phyloP scores from a whole-genome alignment of 2,797 vertebrate species.

The Gorsachius magnificus region DNA sequence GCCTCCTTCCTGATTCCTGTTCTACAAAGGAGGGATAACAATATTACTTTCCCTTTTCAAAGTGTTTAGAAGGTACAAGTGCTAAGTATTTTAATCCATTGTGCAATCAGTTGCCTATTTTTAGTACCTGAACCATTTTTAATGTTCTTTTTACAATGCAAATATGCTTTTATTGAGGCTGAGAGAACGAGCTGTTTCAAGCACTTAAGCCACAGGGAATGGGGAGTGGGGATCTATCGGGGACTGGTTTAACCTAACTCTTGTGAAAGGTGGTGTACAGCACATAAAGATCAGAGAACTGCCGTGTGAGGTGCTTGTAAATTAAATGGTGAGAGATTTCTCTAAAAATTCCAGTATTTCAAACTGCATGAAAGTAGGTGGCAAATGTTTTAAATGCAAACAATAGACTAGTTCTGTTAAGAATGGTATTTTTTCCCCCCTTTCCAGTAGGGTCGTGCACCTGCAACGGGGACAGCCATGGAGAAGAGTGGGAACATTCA shows the following conservation, averaged over 20 bases:
- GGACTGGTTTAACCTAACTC: background rate
- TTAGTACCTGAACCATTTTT: conserved; percentile 46
- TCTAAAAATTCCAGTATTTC: background rate
- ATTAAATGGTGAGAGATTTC: background rate
- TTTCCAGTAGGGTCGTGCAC: conserved; percentile 60
- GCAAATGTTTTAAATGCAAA: background rate
- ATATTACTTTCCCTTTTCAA: background rate
- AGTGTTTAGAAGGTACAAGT: background rate
- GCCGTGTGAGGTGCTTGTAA: background rate
- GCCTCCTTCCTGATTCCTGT: background rate
- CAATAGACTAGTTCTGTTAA: background rate
- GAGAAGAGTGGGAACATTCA: conserved; percentile 95
- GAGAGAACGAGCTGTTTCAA: background rate
- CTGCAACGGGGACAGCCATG: conserved; percentile 78
- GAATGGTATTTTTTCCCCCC: background rate
- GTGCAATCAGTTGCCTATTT: conserved; percentile 45
- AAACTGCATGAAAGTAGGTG: background rate
- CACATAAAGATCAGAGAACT: background rate
- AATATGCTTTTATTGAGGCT: conserved; percentile 20
- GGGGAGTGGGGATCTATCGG: background rate
- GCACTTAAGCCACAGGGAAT: background rate
- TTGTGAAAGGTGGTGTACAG: background rate
- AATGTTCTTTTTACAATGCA: conserved; percentile 14
- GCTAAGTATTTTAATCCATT: conserved; percentile 39
- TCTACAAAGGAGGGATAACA: background rate